Evolutionary conservation across 2,888 invertebrate genomes (phyloP).

Genomic region (Pandemis heparana): DNA sequence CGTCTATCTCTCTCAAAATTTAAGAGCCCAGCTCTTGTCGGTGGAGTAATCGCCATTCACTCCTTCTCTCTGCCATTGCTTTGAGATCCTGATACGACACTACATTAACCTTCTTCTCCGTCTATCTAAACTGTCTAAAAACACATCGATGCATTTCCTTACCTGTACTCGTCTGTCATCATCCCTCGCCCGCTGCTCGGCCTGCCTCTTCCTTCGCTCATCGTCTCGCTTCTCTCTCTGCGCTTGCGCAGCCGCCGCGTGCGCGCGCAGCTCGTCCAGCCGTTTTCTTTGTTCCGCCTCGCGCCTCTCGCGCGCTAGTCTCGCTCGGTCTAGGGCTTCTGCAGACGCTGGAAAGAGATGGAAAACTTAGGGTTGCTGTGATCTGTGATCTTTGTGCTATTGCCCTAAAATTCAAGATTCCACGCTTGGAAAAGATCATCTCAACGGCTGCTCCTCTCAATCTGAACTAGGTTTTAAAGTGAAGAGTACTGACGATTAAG

Average conservation of each 20-base stretch:
- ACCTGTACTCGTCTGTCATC: constrained; percentile 87
- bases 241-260: constrained; percentile 95
- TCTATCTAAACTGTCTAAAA: no score
- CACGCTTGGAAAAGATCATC: no score
- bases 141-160: not conserved
- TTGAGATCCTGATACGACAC: no score
- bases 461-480: no score
- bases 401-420: no score
- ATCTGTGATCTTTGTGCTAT: not conserved
- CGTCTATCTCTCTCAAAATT: no score
- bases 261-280: constrained; percentile 95
- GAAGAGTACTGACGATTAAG: no score
- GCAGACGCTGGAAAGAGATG: constrained; percentile 59
- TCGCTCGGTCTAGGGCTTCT: constrained; percentile 87
- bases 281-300: constrained; percentile 95
- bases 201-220: constrained; percentile 92
- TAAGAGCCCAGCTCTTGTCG: no score
- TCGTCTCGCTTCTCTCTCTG: constrained; percentile 96
- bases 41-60: no score
- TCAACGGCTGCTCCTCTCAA: no score
- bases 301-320: constrained; percentile 93
- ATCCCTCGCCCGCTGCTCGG: constrained; percentile 92
- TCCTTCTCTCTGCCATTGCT: no score
- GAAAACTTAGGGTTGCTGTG: constrained; percentile 31
- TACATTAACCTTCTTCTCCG: no score